Base-by-base conservation (phyloP, 2,888 invertebrate species). In the Nymphalis c-album region DNA sequence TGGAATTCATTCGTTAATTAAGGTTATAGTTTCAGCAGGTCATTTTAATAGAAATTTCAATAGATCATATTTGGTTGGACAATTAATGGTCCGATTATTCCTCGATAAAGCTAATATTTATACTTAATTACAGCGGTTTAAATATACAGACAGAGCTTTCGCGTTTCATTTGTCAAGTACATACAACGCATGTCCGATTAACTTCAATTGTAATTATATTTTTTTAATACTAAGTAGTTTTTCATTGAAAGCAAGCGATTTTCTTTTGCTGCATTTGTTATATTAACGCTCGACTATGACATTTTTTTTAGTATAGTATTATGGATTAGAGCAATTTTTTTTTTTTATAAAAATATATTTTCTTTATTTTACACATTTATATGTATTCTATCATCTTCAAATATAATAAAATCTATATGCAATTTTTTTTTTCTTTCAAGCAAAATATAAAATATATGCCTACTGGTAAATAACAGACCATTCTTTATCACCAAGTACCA, bases 21-120 rank as follows among this genome's bases (percentile, higher is more conserved):
- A 16, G 20, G n/a, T 31, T 51, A 60, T 20, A 47, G 55, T 66
- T 60, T 47, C 65, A 60, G 31, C 22, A 20, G 35, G 22, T 66
- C 40, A 48, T 66, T 66, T 66, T 64, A 64, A 61, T 66, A 61
- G 55, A 60, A 55, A 66, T 66, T 66, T 47, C 60, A 53, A 66
- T 66, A 48, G 47, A 61, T 51, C 64, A 64, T 58, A 57, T 58
- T 35, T 31, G 53, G 22, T 26, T 18, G 26, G 57, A 64, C 64
- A 68, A 66, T n/a, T n/a, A n/a, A 66, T 60, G 60, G 53, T 66
- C 61, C 57, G 60, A 68, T 64, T 68, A 64, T 13, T 17, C 22
- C 53, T 64, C 60, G 48, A 68, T 68, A 64, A 40, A 60, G 68
- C 64, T 57, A 68, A 68, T 68, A 68, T 61, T 68, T 45, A 48